Conservation (phyloP, 2,888 invertebrate species). For the Philopedon plagiatum region DNA sequence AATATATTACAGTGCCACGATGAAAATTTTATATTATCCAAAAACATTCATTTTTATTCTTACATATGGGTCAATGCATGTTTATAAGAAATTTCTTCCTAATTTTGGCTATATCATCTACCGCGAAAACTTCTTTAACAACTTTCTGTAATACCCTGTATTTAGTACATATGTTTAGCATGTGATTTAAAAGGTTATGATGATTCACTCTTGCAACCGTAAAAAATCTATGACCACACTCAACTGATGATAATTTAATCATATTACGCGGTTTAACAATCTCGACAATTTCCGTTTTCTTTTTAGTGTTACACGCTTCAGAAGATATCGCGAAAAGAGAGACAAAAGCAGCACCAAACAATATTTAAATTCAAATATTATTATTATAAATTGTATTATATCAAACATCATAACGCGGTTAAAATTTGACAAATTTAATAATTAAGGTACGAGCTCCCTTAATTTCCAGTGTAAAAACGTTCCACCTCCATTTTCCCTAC, state of each 20-base stretch:
- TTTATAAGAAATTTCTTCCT: no score
- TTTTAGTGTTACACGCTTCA: background rate
- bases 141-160: no score
- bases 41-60: no score
- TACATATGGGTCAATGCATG: no score
- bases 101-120: no score
- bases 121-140: no score
- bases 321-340: background rate
- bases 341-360: background rate
- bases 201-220: background rate
- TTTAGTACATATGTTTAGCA: no score
- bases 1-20: no score
- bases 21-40: no score
- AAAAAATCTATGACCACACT: background rate
- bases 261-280: background rate
- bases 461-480: slow-evolving; percentile 8
- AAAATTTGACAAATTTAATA: slow-evolving; percentile 36
- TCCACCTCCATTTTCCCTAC: background rate
- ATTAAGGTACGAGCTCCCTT: slow-evolving; percentile 16
- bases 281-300: background rate
- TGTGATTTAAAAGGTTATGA: no score
- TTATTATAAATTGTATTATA: slow-evolving; percentile 6
- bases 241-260: background rate
- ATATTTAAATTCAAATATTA: no score
- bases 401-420: slow-evolving; percentile 25